These are phyloP conservation scores for Motacilla tschutschensis DNA, from an alignment of 2,113 vertebrate species.

Conservation along the genomic window DNA sequence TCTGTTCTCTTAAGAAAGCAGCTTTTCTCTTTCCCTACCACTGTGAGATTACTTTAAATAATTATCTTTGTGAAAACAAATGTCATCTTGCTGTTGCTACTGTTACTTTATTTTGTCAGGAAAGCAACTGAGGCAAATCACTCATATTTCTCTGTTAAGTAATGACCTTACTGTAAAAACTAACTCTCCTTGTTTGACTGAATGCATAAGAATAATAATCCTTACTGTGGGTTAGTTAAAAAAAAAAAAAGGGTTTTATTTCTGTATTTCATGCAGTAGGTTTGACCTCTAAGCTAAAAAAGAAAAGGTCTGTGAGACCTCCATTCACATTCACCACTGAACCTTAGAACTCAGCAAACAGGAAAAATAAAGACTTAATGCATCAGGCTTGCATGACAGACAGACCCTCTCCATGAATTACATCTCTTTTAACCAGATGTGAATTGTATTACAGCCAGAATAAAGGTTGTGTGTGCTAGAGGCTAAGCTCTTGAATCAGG, in stretches of 20 bases:
- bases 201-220: neutral
- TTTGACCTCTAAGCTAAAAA: neutral
- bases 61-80: neutral
- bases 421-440: constrained; percentile 16
- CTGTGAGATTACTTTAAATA: neutral
- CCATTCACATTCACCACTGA: neutral
- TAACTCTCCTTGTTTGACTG: neutral
- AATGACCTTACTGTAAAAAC: neutral
- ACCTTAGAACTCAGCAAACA: neutral
- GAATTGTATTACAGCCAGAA: constrained; percentile 10
- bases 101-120: neutral
- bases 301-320: neutral
- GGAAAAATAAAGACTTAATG: constrained; percentile 13
- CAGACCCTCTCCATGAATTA: neutral
- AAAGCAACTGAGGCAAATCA: neutral
- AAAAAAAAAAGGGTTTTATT: neutral
- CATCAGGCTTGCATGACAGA: neutral
- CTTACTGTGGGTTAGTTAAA: neutral
- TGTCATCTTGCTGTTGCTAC: neutral
- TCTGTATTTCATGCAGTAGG: neutral
- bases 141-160: neutral
- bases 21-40: neutral
- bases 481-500: constrained; percentile 34
- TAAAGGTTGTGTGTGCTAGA: constrained; percentile 15
- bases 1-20: neutral